phyloP scores from a whole-genome alignment of 2,888 invertebrate species.

The Tolmerus cingulatus region DNA sequence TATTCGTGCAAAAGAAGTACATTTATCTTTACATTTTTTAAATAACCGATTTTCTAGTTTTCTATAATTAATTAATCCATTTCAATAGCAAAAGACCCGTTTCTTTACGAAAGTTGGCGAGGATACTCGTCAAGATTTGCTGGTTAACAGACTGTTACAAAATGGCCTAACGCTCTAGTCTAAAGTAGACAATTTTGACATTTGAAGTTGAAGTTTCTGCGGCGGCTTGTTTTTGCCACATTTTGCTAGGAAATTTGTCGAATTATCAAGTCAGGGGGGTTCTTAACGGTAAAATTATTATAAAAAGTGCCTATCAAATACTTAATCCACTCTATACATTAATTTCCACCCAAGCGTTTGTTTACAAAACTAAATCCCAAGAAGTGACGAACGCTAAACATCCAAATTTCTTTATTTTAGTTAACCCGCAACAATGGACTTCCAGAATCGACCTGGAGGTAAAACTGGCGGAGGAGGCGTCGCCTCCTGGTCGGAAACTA shows the following conservation, averaged over 20 bases:
- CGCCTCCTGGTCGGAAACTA: conserved; percentile 98
- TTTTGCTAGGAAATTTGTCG: not conserved
- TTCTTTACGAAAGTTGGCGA: not conserved
- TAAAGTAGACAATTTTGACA: not conserved
- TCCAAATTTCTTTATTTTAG: not conserved
- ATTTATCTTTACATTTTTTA: not conserved
- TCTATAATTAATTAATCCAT: not conserved
- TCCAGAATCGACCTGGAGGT: conserved; percentile 97
- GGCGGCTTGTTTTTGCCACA: not conserved
- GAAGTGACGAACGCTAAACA: not conserved
- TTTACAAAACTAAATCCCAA: not conserved
- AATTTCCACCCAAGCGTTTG: no score
- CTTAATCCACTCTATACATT: not conserved
- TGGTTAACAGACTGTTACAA: not conserved
- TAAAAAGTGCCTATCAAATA: not conserved
- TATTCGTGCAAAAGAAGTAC: not conserved
- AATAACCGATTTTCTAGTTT: not conserved
- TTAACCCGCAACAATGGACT: conserved; percentile 79
- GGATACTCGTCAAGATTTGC: no score
- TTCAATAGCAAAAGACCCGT: not conserved
- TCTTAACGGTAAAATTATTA: not conserved
- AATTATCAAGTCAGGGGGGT: not conserved
- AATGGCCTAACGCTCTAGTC: not conserved
- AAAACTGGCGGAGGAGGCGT: conserved; percentile 99
- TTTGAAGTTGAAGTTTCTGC: not conserved